A percentile compares a stretch with the other conserved stretches of the same genome.
Evolutionary conservation across 1,140 invertebrate genomes (phyloP).

Genomic region (Drosophila mauritiana): DNA sequence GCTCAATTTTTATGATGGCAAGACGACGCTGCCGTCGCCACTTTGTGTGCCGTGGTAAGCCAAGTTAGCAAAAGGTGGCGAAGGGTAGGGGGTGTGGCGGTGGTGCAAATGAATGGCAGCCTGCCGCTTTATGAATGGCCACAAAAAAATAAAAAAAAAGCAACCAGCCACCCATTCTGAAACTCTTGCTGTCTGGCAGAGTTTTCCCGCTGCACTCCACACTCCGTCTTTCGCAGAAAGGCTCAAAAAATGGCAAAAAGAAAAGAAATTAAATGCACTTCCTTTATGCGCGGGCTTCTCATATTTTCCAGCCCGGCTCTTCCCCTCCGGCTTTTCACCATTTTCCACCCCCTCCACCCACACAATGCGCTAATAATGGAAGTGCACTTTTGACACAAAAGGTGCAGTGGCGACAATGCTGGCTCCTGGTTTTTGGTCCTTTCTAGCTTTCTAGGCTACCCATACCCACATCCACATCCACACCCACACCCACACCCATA

Average conservation of each 20-base stretch:
- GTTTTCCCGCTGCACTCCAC: not conserved
- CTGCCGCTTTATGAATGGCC: conserved; percentile 72
- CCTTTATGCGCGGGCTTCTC: conserved; percentile 69
- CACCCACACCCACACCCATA: too few relatives aligned
- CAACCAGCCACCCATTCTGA: conserved; percentile 8
- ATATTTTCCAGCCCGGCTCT: conserved; percentile 49
- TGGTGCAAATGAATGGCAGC: conserved; percentile 49
- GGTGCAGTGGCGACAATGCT: conserved; percentile 73
- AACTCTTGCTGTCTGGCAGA: conserved; percentile 19
- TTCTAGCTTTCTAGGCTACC: not conserved
- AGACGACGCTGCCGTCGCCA: conserved; percentile 43
- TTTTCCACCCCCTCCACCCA: conserved; percentile 3
- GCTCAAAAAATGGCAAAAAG: conserved; percentile 19
- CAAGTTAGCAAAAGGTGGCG: conserved; percentile 33
- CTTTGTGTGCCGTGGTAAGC: conserved; percentile 61
- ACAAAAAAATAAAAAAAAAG: conserved; percentile 37
- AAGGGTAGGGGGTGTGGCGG: not conserved
- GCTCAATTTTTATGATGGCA: conserved; percentile 80
- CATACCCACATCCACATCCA: not conserved
- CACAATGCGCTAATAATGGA: conserved; percentile 79
- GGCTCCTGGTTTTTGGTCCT: conserved; percentile 12
- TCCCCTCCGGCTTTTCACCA: not conserved
- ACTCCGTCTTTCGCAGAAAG: not conserved
- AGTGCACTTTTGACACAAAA: conserved; percentile 82
- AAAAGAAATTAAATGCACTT: conserved; percentile 83